phyloP scores from a whole-genome alignment of 2,888 invertebrate genomes.

The Stenotaenia linearis region DNA sequence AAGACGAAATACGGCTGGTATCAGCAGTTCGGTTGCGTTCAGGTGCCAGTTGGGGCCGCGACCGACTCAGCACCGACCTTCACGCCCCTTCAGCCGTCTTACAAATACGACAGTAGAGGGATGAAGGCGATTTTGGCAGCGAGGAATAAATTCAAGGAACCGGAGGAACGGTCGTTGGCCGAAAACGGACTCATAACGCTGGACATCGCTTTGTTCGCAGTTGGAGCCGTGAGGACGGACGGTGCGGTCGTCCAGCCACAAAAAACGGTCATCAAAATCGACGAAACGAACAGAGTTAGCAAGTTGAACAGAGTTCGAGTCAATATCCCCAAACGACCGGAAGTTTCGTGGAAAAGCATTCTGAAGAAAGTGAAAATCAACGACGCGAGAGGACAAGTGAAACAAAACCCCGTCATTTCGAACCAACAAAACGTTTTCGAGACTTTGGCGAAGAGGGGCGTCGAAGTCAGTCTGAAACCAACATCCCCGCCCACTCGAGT shows the following conservation, averaged over 20 bases:
- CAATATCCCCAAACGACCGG: neutral
- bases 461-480: neutral
- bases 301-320: no score
- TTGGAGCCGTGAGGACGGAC: neutral
- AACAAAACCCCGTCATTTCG: no score
- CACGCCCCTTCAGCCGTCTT: neutral
- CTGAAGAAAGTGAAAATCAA: neutral
- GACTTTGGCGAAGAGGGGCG: neutral
- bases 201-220: neutral
- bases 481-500: neutral
- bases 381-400: neutral
- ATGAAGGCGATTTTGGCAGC: neutral
- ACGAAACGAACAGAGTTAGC: neutral
- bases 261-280: neutral
- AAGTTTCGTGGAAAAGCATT: neutral
- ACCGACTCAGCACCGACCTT: neutral
- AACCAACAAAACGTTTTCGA: neutral
- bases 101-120: neutral
- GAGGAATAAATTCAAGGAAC: neutral
- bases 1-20: conserved; percentile 27
- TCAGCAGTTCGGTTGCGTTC: conserved; percentile 8
- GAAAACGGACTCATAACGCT: neutral
- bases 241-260: neutral
- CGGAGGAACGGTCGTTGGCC: neutral
- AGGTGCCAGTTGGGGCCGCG: neutral